Base-by-base conservation (phyloP, 2,888 invertebrate species). In the Diploptera punctata region DNA sequence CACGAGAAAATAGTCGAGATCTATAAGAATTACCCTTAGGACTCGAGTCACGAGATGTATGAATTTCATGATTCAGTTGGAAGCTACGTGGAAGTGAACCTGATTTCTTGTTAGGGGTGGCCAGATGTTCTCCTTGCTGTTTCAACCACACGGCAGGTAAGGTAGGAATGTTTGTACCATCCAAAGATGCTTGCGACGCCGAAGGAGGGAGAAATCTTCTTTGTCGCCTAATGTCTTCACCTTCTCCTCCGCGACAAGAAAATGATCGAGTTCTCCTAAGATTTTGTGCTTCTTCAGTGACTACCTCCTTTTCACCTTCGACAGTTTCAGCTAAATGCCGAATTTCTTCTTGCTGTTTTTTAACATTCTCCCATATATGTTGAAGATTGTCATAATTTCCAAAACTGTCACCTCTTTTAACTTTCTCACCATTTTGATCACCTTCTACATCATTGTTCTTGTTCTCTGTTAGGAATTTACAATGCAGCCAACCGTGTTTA, bases 71-170 rank as follows among this genome's bases (percentile, higher is more conserved):
- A 54, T 86, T 84, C 31, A 90, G 86, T 82, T 93, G 93, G 78
- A 93, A 93, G 78, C 93, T 93, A 77, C 93, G 86, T 0, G 93
- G 93, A 70, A 93, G 81, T 0, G 93, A 93, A 24, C 93, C 93
- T 16, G 92, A 90, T 81, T 93, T 93, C 79, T 89, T 88, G 68
- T 87, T 86, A 0, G 88, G 87, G 3, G 88, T 88, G 1, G 81
- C 91, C 70, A 93, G 85, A 79, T 90, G 90, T 77, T 90, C 89
- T 76, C 89, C 88, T 77, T 92, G 90, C 70, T 90, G 88, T 76
- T 90, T 91, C 26, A 91, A 80, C 91, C 92, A 92, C 72, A 91
- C 88, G 70, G 90, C 89, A 2, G 91, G 90, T 4, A 87, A 84
- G 29, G 88, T 91, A 0, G 91, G 91, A 33, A 52, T 62, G 68